Percentiles rank a stretch among this genome's conserved stretches.
These are phyloP conservation scores for Papilio polytes DNA, from an alignment of 1,140 invertebrate species.

Conservation along the genomic window DNA sequence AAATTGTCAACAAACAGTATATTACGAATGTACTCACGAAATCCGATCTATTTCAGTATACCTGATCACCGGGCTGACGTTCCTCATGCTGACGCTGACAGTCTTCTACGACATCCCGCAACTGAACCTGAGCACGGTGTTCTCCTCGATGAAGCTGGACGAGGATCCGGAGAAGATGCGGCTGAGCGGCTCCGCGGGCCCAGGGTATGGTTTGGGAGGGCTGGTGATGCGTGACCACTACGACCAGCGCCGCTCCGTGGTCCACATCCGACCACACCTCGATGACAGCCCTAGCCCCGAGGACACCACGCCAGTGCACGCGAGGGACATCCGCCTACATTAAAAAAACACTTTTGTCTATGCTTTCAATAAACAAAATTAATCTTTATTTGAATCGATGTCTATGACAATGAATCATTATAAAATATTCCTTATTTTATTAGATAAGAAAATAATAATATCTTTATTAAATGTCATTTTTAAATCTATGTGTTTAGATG, in stretches of 20 bases:
- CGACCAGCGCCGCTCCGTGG: conserved; percentile 83
- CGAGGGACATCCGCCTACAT: conserved; percentile 81
- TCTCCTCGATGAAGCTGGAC: conserved; percentile 88
- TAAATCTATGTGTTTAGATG: neutral
- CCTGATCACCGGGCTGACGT: conserved; percentile 90
- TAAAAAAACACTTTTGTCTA: conserved; percentile 54
- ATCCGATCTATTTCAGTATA: conserved; percentile 86
- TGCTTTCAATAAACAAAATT: neutral
- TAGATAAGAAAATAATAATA: neutral
- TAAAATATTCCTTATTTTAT: neutral
- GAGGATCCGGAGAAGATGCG: conserved; percentile 87
- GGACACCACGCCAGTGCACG: conserved; percentile 86
- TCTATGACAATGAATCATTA: neutral
- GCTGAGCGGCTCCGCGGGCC: conserved; percentile 81
- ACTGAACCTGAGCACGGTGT: conserved; percentile 91
- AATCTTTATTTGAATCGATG: neutral
- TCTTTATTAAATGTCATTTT: neutral
- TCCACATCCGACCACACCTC: conserved; percentile 85
- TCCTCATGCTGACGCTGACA: conserved; percentile 92
- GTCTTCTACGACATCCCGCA: conserved; percentile 95
- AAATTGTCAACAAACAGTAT: no score
- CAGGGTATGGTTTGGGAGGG: conserved; percentile 80
- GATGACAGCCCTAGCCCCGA: conserved; percentile 88
- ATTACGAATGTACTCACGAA: neutral
- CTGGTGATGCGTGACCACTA: conserved; percentile 79